phyloP scores from a whole-genome alignment of 2,113 vertebrate species.

The Callospermophilus lateralis region DNA sequence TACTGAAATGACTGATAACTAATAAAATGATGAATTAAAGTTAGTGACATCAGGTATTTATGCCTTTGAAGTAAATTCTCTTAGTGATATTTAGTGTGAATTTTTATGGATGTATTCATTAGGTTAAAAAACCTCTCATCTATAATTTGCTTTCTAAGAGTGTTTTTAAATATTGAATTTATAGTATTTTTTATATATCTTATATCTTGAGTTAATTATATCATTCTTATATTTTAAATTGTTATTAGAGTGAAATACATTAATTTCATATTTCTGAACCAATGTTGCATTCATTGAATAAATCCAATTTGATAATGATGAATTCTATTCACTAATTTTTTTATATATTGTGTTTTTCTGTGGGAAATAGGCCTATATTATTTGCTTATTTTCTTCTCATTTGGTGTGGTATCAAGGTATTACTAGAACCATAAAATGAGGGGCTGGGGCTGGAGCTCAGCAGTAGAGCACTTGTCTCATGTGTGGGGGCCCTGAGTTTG shows the following conservation, averaged over 20 bases:
- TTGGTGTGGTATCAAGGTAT: not conserved
- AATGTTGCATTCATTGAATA: slow-evolving; percentile 13
- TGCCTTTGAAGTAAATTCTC: not conserved
- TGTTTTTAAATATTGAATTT: not conserved
- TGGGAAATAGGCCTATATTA: not conserved
- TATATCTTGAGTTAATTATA: not conserved
- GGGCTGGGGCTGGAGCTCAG: too few species aligned
- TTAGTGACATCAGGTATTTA: not conserved
- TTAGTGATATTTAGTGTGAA: not conserved
- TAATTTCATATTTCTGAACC: slow-evolving; percentile 12
- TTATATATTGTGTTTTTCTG: not conserved
- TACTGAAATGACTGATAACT: not conserved
- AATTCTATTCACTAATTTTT: not conserved
- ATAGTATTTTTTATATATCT: not conserved
- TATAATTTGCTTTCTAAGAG: not conserved
- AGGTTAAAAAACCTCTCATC: not conserved
- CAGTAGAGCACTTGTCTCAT: too few species aligned
- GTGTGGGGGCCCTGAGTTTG: too few species aligned
- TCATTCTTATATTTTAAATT: not conserved
- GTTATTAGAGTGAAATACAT: not conserved
- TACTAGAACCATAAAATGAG: not conserved
- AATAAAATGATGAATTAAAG: slow-evolving; percentile 25
- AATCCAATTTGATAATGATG: not conserved
- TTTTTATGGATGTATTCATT: not conserved
- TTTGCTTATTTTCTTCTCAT: not conserved